phyloP scores from a whole-genome alignment of 2,797 vertebrate genomes.

The Halcyon smyrnensis region DNA sequence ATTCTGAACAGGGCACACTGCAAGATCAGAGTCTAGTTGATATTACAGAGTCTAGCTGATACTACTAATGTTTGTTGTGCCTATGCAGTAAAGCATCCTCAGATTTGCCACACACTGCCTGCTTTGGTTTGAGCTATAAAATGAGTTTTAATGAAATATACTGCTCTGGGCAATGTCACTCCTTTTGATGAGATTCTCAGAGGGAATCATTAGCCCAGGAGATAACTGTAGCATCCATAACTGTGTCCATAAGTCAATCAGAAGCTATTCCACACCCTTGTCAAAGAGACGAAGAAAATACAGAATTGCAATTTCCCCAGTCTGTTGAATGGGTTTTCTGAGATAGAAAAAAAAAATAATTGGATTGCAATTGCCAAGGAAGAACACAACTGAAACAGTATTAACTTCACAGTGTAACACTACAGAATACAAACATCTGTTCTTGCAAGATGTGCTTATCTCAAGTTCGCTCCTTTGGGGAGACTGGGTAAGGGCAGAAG shows the following conservation, averaged over 20 bases:
- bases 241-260: background rate
- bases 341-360: conserved; percentile 17
- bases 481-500: background rate
- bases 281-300: conserved; percentile 19
- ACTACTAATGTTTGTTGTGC: background rate
- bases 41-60: background rate
- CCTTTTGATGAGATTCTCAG: conserved; percentile 43
- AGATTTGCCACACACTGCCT: background rate
- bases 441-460: conserved; percentile 24
- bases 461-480: conserved; percentile 5
- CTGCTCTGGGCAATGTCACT: conserved; percentile 29
- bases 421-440: background rate
- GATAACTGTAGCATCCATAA: background rate
- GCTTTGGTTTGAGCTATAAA: background rate
- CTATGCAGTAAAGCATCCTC: background rate
- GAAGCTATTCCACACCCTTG: conserved; percentile 6
- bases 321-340: conserved; percentile 14
- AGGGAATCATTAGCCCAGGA: conserved; percentile 18
- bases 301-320: background rate
- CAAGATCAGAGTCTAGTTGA: background rate
- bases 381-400: background rate
- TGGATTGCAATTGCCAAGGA: conserved; percentile 24
- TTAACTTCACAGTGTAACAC: conserved; percentile 12
- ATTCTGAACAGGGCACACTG: background rate
- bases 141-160: conserved; percentile 35